Evolutionary conservation across 1,140 invertebrate species (phyloP), one percentile per base, ranked within the genome.

Genomic region (Plutomurus gul): DNA sequence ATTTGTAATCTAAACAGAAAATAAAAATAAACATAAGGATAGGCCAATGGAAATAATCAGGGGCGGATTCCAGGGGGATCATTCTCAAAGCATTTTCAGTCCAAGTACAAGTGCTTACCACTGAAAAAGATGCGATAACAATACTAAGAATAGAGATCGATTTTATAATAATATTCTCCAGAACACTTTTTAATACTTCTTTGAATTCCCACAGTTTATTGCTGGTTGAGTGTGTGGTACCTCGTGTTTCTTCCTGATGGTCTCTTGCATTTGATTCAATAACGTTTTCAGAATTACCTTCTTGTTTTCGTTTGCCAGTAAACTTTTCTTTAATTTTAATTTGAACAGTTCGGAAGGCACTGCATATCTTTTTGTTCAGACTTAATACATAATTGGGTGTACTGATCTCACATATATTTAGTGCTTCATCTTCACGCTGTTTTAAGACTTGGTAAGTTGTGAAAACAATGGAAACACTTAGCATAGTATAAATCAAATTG

Each of bases 401-500:
- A 43, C n/a, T 43, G 10, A 13, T 43, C 10, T 43, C 11, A 43
- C 10, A 8, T 2, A 13, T 43, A 33, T 3, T 5, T 13, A 65
- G 36, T 30, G 10, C 18, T 7, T 36, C 56, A n/a, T 65, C 36
- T 36, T 65, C 56, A 18, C 18, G 1, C 3, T 30, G 25, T 30
- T 65, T 33, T 7, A 65, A 33, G 3, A 65, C 16, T 33, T 30
- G 30, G 16, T 36, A 65, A 3, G 56, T 33, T 1, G 56, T 65
- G 56, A 65, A 36, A 65, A 65, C 10, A 7, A 27, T 65, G 16
- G 56, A 33, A 16, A 65, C 30, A 33, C 56, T 65, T 36, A 65
- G 13, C 0, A 65, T 3, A n/a, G 56, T 65, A 18, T n/a, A 0
- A 3, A 99, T 96, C 88, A 99, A 91, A 90, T 99, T 98, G 83